These are phyloP conservation scores for Scolopax rusticola DNA, from an alignment of 2,797 vertebrate genomes.

Conservation along the genomic window DNA sequence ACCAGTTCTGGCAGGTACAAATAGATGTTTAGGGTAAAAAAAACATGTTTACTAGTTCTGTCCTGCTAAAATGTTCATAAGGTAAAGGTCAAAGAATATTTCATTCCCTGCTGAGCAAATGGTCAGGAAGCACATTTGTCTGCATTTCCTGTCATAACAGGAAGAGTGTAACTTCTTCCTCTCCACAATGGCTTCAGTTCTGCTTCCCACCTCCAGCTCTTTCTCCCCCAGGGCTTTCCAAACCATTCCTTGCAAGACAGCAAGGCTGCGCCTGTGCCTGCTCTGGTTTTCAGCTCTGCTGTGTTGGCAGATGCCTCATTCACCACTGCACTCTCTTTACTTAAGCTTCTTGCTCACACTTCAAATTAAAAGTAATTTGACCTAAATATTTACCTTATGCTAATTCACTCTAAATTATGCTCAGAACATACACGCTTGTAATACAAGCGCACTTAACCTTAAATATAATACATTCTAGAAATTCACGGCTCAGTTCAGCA, in stretches of 20 bases:
- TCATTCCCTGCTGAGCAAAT: conserved; percentile 83
- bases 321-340: conserved; percentile 75
- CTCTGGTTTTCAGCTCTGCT: conserved; percentile 67
- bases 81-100: conserved; percentile 84
- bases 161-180: conserved; percentile 99
- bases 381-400: conserved; percentile 78
- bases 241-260: conserved; percentile 84
- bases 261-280: conserved; percentile 71
- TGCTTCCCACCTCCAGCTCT: conserved; percentile 94
- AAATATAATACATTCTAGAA: not conserved
- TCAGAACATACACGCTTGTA: conserved; percentile 74
- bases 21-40: conserved; percentile 74
- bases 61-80: conserved; percentile 79
- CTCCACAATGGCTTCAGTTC: conserved; percentile 98
- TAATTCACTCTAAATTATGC: conserved; percentile 85
- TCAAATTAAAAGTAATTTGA: conserved; percentile 77
- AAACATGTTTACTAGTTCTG: conserved; percentile 83
- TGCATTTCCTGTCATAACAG: conserved; percentile 99
- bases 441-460: not conserved
- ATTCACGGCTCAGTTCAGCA: not conserved
- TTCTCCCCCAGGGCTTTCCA: conserved; percentile 87
- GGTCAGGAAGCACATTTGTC: conserved; percentile 99
- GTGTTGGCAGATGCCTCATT: conserved; percentile 73
- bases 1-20: conserved; percentile 53
- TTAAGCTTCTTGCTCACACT: conserved; percentile 54